Evolutionary conservation across 1,140 invertebrate species (phyloP).

Genomic region (Aphelinus certus): DNA sequence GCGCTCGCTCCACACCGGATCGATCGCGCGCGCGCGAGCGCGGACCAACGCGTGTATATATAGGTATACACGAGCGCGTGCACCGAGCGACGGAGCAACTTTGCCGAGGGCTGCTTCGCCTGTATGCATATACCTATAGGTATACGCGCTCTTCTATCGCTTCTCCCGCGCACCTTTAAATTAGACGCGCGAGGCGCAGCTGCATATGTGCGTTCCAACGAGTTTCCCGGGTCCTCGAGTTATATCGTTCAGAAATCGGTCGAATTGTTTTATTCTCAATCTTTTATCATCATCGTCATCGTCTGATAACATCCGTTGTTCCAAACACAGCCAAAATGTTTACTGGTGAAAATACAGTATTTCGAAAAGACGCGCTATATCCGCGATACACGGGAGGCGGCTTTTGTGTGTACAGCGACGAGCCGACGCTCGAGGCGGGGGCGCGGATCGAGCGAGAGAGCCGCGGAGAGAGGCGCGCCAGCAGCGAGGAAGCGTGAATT

Average conservation of each 20-base stretch:
- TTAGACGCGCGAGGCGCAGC: conserved; percentile 21
- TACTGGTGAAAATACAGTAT: too few species aligned
- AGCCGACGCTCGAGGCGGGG: not conserved
- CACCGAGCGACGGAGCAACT: conserved; percentile 12
- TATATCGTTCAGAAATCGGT: too few species aligned
- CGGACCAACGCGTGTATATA: not conserved
- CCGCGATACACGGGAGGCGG: too few species aligned
- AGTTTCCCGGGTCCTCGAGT: too few species aligned
- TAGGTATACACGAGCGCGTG: not conserved
- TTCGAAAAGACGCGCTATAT: too few species aligned
- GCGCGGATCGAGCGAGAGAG: conserved; percentile 22
- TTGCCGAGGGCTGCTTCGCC: conserved; percentile 3
- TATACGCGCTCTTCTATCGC: conserved; percentile 36
- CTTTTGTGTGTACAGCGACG: too few species aligned
- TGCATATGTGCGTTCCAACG: not conserved
- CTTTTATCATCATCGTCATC: too few species aligned
- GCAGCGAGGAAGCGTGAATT: too few species aligned
- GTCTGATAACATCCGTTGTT: too few species aligned
- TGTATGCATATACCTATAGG: not conserved
- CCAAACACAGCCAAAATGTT: too few species aligned
- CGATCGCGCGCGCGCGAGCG: conserved; percentile 26
- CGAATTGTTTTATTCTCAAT: too few species aligned
- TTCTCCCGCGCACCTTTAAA: conserved; percentile 38
- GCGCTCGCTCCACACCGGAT: conserved; percentile 19
- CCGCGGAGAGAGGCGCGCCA: not conserved